Conservation (phyloP, 2,113 vertebrate genomes). For the Oryzias celebensis region DNA sequence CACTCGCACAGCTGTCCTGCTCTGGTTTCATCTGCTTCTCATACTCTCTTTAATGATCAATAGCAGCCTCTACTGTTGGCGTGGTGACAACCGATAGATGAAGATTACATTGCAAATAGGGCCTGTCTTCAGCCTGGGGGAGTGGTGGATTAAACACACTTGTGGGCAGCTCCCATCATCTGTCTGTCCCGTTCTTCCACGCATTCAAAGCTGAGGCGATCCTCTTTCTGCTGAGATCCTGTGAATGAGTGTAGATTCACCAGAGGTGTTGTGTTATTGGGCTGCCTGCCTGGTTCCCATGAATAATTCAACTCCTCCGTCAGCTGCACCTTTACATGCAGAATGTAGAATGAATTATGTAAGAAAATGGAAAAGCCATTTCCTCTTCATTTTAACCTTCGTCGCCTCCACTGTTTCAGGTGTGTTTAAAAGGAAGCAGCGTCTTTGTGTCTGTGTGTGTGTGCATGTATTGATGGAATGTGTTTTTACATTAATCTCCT, state of each 20-base stretch:
- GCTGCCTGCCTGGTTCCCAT: conserved; percentile 52
- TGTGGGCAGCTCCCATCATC: conserved; percentile 5
- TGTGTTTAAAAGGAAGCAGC: conserved; percentile 22
- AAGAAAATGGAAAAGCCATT: conserved; percentile 50
- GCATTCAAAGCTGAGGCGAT: not conserved
- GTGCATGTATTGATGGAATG: conserved; percentile 1
- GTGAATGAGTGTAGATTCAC: conserved; percentile 21
- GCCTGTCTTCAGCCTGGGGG: conserved; percentile 48
- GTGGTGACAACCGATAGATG: conserved; percentile 54
- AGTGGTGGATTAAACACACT: conserved; percentile 34
- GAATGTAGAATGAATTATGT: conserved; percentile 60
- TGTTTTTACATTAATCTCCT: conserved; percentile 5
- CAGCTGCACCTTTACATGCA: conserved; percentile 36
- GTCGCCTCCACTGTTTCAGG: conserved; percentile 32
- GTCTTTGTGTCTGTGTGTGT: not conserved
- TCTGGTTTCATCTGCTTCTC: conserved; percentile 56
- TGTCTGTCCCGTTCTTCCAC: not conserved
- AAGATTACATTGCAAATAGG: conserved; percentile 64
- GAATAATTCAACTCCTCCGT: conserved; percentile 65
- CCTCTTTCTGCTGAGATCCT: conserved; percentile 5
- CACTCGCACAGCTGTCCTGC: conserved; percentile 47
- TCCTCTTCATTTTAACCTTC: conserved; percentile 39
- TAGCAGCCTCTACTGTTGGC: conserved; percentile 39
- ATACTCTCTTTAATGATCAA: conserved; percentile 60
- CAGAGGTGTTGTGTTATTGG: conserved; percentile 28